A percentile compares a stretch with the other conserved stretches of the same genome.
Conservation (phyloP, 2,888 invertebrate species). For the Cosmorhoe ocellata region DNA sequence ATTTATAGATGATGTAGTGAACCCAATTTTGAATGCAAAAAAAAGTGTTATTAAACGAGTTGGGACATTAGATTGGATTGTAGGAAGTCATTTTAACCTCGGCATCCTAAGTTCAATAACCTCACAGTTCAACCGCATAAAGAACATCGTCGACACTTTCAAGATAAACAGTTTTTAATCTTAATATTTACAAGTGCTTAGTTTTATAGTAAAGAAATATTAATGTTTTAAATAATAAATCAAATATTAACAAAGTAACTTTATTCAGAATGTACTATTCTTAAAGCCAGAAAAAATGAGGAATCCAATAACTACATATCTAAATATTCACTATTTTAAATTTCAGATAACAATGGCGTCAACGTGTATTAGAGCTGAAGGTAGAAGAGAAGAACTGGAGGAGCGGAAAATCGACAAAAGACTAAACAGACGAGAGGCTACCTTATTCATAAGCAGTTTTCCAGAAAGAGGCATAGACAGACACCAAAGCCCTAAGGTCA, state of each 20-base stretch:
- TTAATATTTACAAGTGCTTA: too few species aligned
- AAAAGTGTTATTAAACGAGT: not conserved
- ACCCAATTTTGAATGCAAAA: too few species aligned
- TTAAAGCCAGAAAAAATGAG: too few species aligned
- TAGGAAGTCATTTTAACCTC: slow-evolving; percentile 12
- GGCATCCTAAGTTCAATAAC: slow-evolving; percentile 12
- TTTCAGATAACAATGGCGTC: slow-evolving; percentile 66
- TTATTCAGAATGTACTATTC: too few species aligned
- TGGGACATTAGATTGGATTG: slow-evolving; percentile 8
- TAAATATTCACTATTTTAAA: too few species aligned
- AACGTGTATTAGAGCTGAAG: slow-evolving; percentile 42
- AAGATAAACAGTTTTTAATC: slow-evolving; percentile 6
- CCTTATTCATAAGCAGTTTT: slow-evolving; percentile 54
- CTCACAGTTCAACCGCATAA: slow-evolving; percentile 18
- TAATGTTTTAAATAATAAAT: too few species aligned
- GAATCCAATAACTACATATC: too few species aligned
- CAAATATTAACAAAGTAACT: too few species aligned
- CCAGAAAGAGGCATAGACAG: slow-evolving; percentile 41
- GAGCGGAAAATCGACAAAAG: slow-evolving; percentile 34
- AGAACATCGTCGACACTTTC: slow-evolving; percentile 13
- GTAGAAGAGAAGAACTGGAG: slow-evolving; percentile 36
- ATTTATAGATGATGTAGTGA: too few species aligned
- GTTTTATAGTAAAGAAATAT: too few species aligned
- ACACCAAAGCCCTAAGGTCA: slow-evolving; percentile 52
- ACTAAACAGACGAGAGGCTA: slow-evolving; percentile 54